Evolutionary conservation across 1,140 invertebrate genomes (phyloP).

Genomic region (Pomacea maculata): DNA sequence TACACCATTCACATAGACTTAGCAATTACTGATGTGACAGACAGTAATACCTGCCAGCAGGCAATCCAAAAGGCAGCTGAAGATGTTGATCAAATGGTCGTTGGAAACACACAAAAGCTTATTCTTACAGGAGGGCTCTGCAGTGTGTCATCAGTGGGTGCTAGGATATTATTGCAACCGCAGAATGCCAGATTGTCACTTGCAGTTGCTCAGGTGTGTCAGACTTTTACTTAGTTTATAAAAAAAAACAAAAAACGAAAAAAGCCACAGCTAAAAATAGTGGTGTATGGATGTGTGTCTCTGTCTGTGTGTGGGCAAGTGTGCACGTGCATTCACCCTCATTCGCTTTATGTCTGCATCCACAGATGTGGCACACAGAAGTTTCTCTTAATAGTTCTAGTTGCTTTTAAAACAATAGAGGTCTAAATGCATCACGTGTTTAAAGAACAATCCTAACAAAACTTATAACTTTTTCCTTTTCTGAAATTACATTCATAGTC

Average conservation of each 20-base stretch:
- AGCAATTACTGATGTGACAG: background rate
- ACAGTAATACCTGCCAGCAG: background rate
- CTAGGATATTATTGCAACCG: background rate
- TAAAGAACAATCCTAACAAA: too few species aligned
- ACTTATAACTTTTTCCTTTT: too few species aligned
- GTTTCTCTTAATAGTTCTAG: too few species aligned
- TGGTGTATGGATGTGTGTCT: background rate
- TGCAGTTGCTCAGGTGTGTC: background rate
- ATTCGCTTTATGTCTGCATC: background rate
- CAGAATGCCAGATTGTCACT: background rate
- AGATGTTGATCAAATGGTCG: background rate
- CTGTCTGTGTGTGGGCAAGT: background rate
- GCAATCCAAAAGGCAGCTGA: background rate
- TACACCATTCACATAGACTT: constrained; percentile 5
- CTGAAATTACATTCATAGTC: too few species aligned
- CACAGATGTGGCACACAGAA: background rate
- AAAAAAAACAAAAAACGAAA: background rate
- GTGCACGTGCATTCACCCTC: background rate
- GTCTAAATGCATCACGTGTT: too few species aligned
- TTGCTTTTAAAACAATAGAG: too few species aligned
- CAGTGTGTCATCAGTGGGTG: constrained; percentile 8
- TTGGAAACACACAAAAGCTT: background rate
- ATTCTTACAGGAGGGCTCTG: background rate
- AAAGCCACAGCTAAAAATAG: background rate
- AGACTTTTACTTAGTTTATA: background rate